Conservation (phyloP, 2,888 invertebrate genomes). For the Dexiosoma caninum region DNA sequence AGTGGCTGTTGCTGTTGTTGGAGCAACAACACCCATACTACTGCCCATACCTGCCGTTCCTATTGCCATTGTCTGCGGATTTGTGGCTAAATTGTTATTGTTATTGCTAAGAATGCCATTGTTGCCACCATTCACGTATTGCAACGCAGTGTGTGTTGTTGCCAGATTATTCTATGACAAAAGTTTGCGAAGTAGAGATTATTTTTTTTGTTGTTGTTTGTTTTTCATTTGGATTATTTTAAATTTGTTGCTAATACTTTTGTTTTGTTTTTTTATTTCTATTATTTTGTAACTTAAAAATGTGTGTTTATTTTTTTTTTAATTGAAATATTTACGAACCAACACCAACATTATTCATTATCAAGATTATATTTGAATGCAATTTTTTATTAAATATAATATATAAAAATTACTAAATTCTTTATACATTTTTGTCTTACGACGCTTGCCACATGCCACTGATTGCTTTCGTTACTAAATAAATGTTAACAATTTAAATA, state of each 20-base stretch:
- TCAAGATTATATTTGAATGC: constrained; percentile 17
- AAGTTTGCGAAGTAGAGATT: constrained; percentile 59
- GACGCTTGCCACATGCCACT: constrained; percentile 59
- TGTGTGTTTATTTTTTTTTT: constrained; percentile 48
- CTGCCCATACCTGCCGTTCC: constrained; percentile 33
- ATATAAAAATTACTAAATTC: constrained; percentile 13
- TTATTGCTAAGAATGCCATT: constrained; percentile 52
- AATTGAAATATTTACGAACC: constrained; percentile 45
- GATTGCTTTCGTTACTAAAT: constrained; percentile 26
- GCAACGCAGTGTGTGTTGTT: constrained; percentile 65
- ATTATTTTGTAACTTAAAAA: constrained; percentile 45
- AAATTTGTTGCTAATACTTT: constrained; percentile 31
- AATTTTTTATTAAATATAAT: constrained; percentile 3
- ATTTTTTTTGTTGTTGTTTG: too few species aligned
- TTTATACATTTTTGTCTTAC: constrained; percentile 33
- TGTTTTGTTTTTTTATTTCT: too few species aligned
- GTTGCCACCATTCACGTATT: constrained; percentile 58
- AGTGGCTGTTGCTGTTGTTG: constrained; percentile 34
- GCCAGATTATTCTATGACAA: constrained; percentile 67
- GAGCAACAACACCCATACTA: constrained; percentile 37
- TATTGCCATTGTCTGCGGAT: constrained; percentile 62
- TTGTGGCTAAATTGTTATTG: constrained; percentile 66
- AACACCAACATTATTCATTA: constrained; percentile 59
- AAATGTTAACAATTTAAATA: constrained; percentile 20
- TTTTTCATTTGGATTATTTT: constrained; percentile 17